Evolutionary conservation across 2,113 vertebrate species (phyloP).

Genomic region (Crotalus helleri): DNA sequence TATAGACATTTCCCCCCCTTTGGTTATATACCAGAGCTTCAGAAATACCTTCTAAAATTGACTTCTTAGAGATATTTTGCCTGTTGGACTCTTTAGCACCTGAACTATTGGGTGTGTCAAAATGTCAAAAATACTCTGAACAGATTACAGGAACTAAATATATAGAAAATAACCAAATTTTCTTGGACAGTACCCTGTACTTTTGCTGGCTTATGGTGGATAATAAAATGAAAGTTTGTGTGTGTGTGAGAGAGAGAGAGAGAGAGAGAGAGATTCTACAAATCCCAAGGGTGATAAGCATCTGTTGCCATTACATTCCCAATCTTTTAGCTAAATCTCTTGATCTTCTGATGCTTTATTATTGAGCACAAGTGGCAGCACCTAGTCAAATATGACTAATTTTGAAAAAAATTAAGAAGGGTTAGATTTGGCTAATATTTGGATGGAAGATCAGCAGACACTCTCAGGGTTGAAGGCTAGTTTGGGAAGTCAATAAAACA

Average conservation of each 20-base stretch:
- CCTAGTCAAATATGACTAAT: not conserved
- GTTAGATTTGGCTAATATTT: not conserved
- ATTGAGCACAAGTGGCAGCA: not conserved
- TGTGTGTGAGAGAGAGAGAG: not conserved
- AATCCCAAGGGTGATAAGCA: not conserved
- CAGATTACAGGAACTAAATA: not conserved
- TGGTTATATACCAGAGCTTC: rapidly evolving
- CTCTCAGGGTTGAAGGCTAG: not conserved
- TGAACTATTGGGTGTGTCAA: not conserved
- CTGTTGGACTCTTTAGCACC: not conserved
- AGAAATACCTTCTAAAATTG: not conserved
- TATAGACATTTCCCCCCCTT: rapidly evolving
- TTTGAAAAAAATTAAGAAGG: not conserved
- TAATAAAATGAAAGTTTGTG: not conserved
- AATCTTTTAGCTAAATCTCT: not conserved
- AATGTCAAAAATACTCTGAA: not conserved
- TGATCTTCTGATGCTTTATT: not conserved
- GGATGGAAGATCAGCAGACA: not conserved
- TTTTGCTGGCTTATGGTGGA: not conserved
- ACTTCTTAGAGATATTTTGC: not conserved
- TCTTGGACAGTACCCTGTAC: not conserved
- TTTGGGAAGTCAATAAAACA: not conserved
- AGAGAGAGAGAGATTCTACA: not conserved
- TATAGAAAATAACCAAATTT: not conserved
- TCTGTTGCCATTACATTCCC: not conserved